Conservation (phyloP, 2,888 invertebrate genomes). For the Cheilosia scutellata region DNA sequence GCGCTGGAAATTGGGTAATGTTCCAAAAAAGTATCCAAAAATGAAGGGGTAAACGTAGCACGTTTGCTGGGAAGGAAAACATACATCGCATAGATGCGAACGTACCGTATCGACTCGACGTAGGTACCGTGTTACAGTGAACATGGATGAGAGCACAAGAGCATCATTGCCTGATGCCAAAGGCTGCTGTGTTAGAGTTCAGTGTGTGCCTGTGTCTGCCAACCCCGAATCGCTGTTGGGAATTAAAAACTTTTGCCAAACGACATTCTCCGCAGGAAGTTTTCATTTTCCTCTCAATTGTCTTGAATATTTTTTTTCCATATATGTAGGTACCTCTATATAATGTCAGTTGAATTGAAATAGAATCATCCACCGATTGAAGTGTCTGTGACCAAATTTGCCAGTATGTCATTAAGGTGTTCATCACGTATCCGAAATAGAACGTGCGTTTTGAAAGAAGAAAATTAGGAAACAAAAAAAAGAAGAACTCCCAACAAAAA, state of each 20-base stretch:
- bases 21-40: constrained; percentile 45
- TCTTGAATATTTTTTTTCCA: constrained; percentile 4
- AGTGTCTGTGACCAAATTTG: constrained; percentile 41
- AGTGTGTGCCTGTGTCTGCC: not conserved
- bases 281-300: constrained; percentile 57
- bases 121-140: constrained; percentile 13
- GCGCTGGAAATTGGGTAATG: constrained; percentile 60
- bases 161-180: not conserved
- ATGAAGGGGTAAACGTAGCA: constrained; percentile 49
- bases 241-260: constrained; percentile 59
- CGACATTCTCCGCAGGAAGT: constrained; percentile 47
- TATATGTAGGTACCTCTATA: not conserved
- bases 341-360: constrained; percentile 34
- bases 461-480: constrained; percentile 17
- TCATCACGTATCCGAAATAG: constrained; percentile 52
- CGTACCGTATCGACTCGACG: too few species aligned
- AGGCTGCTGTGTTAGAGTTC: not conserved
- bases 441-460: constrained; percentile 37
- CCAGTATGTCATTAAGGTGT: constrained; percentile 52
- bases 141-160: constrained; percentile 15
- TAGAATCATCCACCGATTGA: constrained; percentile 20
- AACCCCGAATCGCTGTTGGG: constrained; percentile 5
- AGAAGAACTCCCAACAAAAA: constrained; percentile 13
- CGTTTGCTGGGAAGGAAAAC: constrained; percentile 36
- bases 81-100: constrained; percentile 1